Evolutionary conservation across 2,888 invertebrate species (phyloP).

Genomic region (Cephonodes hylas): DNA sequence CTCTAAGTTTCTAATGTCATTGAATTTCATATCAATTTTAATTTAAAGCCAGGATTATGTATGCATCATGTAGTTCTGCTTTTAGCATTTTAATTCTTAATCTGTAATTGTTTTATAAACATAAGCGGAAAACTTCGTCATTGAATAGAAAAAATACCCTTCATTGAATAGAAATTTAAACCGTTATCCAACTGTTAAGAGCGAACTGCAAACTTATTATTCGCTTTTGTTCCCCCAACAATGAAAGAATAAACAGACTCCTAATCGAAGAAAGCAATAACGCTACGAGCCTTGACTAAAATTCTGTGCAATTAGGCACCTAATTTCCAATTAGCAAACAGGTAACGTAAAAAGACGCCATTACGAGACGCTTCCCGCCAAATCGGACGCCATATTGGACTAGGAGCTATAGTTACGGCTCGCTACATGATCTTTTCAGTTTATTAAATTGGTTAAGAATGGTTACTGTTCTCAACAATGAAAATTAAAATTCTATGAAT

Average conservation of each 20-base stretch:
- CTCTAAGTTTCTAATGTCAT: too few species aligned
- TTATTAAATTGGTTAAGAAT: background rate
- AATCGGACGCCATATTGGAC: conserved; percentile 45
- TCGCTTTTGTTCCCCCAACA: conserved; percentile 35
- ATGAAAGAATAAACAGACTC: conserved; percentile 60
- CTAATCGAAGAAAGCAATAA: conserved; percentile 70
- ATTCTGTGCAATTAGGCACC: conserved; percentile 70
- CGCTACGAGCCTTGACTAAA: conserved; percentile 66
- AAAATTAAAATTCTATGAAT: too few species aligned
- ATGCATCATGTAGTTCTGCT: too few species aligned
- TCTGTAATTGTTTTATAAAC: too few species aligned
- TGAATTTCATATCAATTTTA: too few species aligned
- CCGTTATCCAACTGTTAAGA: background rate
- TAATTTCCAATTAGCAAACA: conserved; percentile 80
- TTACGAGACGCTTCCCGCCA: conserved; percentile 71
- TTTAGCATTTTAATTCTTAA: too few species aligned
- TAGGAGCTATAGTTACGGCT: conserved; percentile 1
- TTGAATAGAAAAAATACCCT: background rate
- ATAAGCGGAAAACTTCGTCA: background rate
- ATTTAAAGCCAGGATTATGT: too few species aligned
- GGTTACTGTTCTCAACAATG: too few species aligned
- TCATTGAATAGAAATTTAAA: background rate
- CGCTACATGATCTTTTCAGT: conserved; percentile 1
- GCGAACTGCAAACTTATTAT: background rate
- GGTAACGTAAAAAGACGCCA: conserved; percentile 79